Evolutionary conservation across 2,797 vertebrate genomes (phyloP), one percentile per base, ranked within the genome.

Genomic region (Semotilus atromaculatus): DNA sequence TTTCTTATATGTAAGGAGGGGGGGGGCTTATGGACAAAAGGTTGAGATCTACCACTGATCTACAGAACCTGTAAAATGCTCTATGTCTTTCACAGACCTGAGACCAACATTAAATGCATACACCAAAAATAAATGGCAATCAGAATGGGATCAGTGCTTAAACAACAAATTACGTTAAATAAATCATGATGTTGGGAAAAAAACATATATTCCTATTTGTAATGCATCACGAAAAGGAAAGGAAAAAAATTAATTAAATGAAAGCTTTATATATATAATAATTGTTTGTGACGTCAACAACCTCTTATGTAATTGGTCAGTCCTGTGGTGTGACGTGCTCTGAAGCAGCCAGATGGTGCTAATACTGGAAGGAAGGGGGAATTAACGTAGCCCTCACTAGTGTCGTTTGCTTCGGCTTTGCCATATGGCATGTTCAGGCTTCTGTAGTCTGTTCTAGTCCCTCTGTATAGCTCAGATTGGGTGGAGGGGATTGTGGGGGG

Each of bases 381-480:
- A 78, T 86, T 90, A 82, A 62, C 31, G 3, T 34, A 80, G 66
- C 67, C 45, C 60, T 85, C 29, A 31, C 88, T 81, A 72, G 72
- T 76, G 43, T 29, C 5, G 82, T 74, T 83, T 62, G 84, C 84
- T 91, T 90, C 90, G 88, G 94, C 93, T 88, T 88, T 11, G 88
- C 91, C 95, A 94, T 93, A 94, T 95, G 93, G 90, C 89, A 74
- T 19, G 55, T 62, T 40, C 40, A 81, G 86, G 88, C 88, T 87
- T 58, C 78, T 80, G 7, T 85, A 64, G 81, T 82, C 75, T 6
- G 58, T 82, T 67, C 82, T 21, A 38, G 23, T 40, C 51, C 79
- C 9, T 74, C 77, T 83, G 38, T 31, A 9, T 73, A 66, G 81
- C 71, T 72, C 83, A 36, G 72, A 72, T 76, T 9, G 55, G 18